These are phyloP conservation scores for Lingula anatina DNA, from an alignment of 2,888 invertebrate genomes.

Conservation along the genomic window DNA sequence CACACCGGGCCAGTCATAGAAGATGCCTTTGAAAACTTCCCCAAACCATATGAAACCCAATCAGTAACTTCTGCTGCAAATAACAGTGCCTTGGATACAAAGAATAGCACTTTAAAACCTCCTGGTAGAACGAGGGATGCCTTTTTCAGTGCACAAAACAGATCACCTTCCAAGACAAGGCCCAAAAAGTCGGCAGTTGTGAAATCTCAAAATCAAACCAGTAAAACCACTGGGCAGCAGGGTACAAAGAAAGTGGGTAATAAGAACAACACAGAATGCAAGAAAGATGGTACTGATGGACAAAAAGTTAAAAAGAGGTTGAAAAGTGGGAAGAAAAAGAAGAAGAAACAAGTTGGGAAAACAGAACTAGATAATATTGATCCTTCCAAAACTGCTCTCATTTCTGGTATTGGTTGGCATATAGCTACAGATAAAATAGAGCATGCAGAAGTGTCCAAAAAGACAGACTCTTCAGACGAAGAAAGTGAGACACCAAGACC, in stretches of 20 bases:
- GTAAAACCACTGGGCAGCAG: too few relatives aligned
- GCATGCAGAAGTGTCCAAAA: conserved; percentile 24
- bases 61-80: not conserved
- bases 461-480: not conserved
- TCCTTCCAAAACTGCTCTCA: conserved; percentile 22
- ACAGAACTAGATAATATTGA: conserved; percentile 24
- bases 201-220: too few relatives aligned
- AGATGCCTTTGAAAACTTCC: conserved; percentile 1
- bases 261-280: too few relatives aligned
- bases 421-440: conserved; percentile 32
- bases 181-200: too few relatives aligned
- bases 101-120: too few relatives aligned
- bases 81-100: too few relatives aligned
- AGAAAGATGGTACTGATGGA: not conserved
- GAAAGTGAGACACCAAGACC: not conserved
- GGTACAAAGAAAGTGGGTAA: too few relatives aligned
- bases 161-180: too few relatives aligned
- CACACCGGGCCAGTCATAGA: not conserved
- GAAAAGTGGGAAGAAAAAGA: conserved; percentile 26
- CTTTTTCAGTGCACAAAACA: too few relatives aligned
- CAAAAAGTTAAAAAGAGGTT: conserved; percentile 11
- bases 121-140: too few relatives aligned
- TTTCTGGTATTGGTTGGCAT: conserved; percentile 44
- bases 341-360: conserved; percentile 14
- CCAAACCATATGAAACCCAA: not conserved